Base-by-base conservation (phyloP, 2,888 invertebrate species). In the Xestia sexstrigata region DNA sequence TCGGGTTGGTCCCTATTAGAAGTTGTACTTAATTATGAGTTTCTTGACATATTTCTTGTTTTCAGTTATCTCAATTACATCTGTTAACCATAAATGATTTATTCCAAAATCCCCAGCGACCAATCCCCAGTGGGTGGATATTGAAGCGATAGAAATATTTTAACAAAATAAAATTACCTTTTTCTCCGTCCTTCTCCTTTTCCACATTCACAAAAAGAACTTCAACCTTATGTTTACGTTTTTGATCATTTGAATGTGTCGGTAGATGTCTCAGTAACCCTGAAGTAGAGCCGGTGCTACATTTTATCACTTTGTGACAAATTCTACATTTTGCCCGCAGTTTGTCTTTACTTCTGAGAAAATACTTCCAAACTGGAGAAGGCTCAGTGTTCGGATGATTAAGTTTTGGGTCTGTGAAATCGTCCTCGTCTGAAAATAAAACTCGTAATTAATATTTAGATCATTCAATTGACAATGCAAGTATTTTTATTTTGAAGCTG, bases 271-370 rank as follows among this genome's bases (percentile, higher is more conserved):
- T 52, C 9, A 52, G 52, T 23, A 52, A 52, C 52, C 23, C 52
- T 52, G 52, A 52, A 52, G 52, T 52, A 23, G 52, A 52, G 0
- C 49, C 9, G 0, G 3, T 0, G 9, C 23, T 3, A 9, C 52
- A 78, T 80, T 78, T 80, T 6, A 80, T n/a, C 5, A 78, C 49
- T 52, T 73, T 73, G 26, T 4, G 13, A 45, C 78, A 78, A 26
- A 80, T 3, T 81, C 52, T 62, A 74, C 78, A 79, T 60, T 81
- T 74, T 6, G 81, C 81, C 1, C 35, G 52, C 0, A 8, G 26
- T 66, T 67, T 82, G 35, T 81, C 83, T 23, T 66, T 70, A n/a
- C 78, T 81, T 62, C 72, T 55, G 0, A 70, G 72, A 67, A 71
- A 81, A 73, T 62, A 15, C 39, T 79, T 47, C 78, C 78, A 78